Base-by-base conservation (phyloP, 2,797 vertebrate genomes). In the Sebastes alutus region DNA sequence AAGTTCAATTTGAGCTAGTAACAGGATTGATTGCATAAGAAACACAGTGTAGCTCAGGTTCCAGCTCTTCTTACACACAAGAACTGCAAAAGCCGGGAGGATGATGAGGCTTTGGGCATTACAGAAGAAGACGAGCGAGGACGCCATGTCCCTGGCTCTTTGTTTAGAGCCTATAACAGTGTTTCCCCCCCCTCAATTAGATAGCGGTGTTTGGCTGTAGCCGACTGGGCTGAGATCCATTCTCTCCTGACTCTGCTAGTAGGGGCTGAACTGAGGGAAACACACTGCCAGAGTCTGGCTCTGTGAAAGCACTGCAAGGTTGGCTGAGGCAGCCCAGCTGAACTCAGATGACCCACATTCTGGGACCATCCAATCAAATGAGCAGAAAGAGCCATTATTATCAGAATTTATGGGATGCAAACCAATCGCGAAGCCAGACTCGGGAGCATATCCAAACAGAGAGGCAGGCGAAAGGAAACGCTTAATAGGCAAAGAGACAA, bases 321-420 rank as follows among this genome's bases (percentile, higher is more conserved):
- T 96, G 88, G 95, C 94, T 94, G 86, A 90, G 86, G 92, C 88
- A 93, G 89, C 88, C 91, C 78, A 22, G 80, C 87, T 97, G 96
- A 95, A 96, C 97, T 97, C 94, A 94, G 93, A 94, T 96, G 97
- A 97, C 96, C 96, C 93, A 93, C 92, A 96, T 96, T 97, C 93
- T 96, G 92, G 91, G 91, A 91, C 94, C 90, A 90, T 91, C 94
- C 95, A 96, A 96, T 96, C 92, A 89, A 94, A 95, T 88, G 77
- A 91, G 92, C 94, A 88, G 92, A 92, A 88, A 91, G 93, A 84
- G 87, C 90, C 94, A 92, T 94, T 93, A 92, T 92, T 89, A 81
- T 76, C 84, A 88, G 64, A 91, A 90, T 92, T 90, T 93, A 91
- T 85, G 82, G 78, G 89, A 92, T 78, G 70, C 86, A 83, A 81